Evolutionary conservation across 64 coral and sea anemone species (phyloP).

Genomic region (Anthopleura sola): DNA sequence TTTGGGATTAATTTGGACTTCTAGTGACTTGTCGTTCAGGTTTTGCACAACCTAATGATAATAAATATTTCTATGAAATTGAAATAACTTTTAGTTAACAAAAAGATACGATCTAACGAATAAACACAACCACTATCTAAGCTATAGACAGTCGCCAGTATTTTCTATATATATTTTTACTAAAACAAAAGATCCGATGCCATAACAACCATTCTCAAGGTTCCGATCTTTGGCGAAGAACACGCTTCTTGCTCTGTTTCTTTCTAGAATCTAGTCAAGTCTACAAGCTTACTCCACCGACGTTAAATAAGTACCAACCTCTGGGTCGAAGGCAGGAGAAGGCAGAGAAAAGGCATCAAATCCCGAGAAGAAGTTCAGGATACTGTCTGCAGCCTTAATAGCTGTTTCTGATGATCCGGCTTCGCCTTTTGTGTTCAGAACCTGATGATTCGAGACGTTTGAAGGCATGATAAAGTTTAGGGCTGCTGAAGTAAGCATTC

Average conservation of each 20-base stretch:
- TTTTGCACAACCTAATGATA: constrained; percentile 9
- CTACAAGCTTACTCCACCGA: too few relatives aligned
- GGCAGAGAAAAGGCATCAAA: constrained; percentile 79
- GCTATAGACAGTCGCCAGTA: too few relatives aligned
- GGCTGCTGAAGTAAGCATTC: too few relatives aligned
- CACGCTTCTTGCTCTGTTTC: too few relatives aligned
- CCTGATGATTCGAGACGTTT: background rate
- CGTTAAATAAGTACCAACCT: constrained; percentile 20
- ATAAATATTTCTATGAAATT: too few relatives aligned
- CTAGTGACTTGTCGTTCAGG: constrained; percentile 28
- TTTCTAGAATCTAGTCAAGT: too few relatives aligned
- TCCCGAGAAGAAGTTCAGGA: constrained; percentile 67
- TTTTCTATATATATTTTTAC: too few relatives aligned
- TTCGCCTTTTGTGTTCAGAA: constrained; percentile 33
- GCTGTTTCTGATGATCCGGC: constrained; percentile 17
- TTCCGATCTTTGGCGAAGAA: too few relatives aligned
- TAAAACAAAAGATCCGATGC: too few relatives aligned
- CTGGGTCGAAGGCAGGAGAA: constrained; percentile 47
- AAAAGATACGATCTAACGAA: background rate
- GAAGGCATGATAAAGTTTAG: too few relatives aligned
- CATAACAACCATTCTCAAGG: too few relatives aligned
- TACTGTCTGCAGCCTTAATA: constrained; percentile 59
- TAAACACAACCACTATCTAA: background rate
- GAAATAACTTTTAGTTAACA: too few relatives aligned
- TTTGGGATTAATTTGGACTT: constrained; percentile 44